These are phyloP conservation scores for Phymanthus crucifer DNA, from an alignment of 92 coral and sea anemone genomes.

Conservation along the genomic window DNA sequence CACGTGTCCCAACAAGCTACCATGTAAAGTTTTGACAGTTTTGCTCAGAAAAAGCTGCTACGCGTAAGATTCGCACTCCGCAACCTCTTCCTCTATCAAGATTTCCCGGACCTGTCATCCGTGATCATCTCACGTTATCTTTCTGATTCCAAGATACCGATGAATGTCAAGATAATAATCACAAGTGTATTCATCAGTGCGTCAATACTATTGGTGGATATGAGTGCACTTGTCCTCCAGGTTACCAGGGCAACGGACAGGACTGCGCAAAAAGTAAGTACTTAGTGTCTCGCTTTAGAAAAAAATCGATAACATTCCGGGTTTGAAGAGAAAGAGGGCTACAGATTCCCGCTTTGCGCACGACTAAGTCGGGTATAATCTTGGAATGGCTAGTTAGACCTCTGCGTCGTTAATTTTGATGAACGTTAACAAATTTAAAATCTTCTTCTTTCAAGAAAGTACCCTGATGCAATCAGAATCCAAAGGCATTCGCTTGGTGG, in stretches of 20 bases:
- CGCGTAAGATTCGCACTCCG: too few relatives aligned
- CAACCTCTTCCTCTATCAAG: too few relatives aligned
- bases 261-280: constrained; percentile 17
- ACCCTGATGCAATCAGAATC: background rate
- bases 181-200: constrained; percentile 25
- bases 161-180: constrained; percentile 12
- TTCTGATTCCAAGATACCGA: constrained; percentile 22
- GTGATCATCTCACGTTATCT: background rate
- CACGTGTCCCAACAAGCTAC: too few relatives aligned
- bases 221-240: constrained; percentile 25
- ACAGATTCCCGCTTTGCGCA: too few relatives aligned
- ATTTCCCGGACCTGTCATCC: too few relatives aligned
- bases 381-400: background rate
- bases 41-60: too few relatives aligned
- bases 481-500: background rate
- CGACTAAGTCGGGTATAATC: too few relatives aligned
- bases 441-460: background rate
- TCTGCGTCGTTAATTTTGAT: background rate
- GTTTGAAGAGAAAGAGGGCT: too few relatives aligned
- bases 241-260: constrained; percentile 21
- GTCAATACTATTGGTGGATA: constrained; percentile 39
- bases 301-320: too few relatives aligned
- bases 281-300: too few relatives aligned
- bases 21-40: too few relatives aligned
- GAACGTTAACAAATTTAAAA: background rate